Base-by-base conservation (phyloP, 2,797 vertebrate species). In the Ambastaia sidthimunki region DNA sequence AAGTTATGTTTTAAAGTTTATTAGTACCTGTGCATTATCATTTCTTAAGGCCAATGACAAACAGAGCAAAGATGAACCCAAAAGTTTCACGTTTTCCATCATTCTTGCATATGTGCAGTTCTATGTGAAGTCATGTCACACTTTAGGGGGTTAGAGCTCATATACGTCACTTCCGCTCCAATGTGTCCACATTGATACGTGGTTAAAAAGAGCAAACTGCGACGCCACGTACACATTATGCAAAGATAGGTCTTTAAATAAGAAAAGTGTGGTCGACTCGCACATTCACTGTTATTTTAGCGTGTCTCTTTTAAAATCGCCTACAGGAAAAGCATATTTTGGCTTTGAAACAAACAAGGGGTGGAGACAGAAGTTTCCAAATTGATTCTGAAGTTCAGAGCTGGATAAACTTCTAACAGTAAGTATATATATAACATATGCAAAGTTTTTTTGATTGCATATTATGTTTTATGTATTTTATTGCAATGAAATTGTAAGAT, bases 181-280 rank as follows among this genome's bases (percentile, higher is more conserved):
- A 44, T 65, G 70, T 76, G 41, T 52, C 57, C 69, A 79, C 76
- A 59, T 16, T 72, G 79, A 72, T 79, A 74, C 73, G 68, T 71
- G 73, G 80, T 78, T 54, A 63, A 80, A 82, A 78, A 76, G 81
- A 77, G 76, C 74, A 34, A 59, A 70, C 68, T 19, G 54, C 65
- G 78, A 19, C 86, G 86, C 86, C 86, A 87, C 86, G 86, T 86
- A 81, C 68, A 84, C 80, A 78, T 74, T 81, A 84, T 74, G 60
- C 75, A 74, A 54, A 81, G 50, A 71, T 21, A 78, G 68, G 23
- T 52, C 52, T 68, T 67, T 76, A 68, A 18, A 52, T 16, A 59
- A 34, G 76, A 37, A 63, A 47, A 34, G 48, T 63, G 18, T 67
- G 34, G 37, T 48, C 60, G 7, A 60, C 13, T 67, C 15, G 13